Evolutionary conservation across 2,797 vertebrate genomes (phyloP), one percentile per base, ranked within the genome.

Genomic region (Remorina albescens): DNA sequence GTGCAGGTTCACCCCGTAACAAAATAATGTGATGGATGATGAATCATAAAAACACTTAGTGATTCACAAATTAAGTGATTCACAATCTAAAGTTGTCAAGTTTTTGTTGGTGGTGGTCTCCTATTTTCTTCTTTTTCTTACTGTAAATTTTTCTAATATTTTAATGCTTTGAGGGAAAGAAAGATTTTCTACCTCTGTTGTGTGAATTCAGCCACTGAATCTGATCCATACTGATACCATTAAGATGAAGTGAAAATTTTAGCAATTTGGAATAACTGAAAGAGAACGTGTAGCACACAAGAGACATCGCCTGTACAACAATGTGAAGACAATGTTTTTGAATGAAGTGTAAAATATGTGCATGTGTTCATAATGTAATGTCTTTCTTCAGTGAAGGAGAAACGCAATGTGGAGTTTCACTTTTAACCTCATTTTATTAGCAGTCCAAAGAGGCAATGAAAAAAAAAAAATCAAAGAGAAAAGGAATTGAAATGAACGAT

Each of bases 381-480:
- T 3, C 3, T 39, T 53, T 58, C 13, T 44, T 13, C 4, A 28
- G 2, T 2, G 13, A 50, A 44, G 28, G 15, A 70, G 28, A 64
- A 67, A 2, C 37, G 49, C 15, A 21, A 53, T 7, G 21, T 49
- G 2, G 19, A 47, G 36, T 73, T 80, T 88, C 63, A 74, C 85
- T 88, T 89, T 91, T 57, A 86, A 91, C 89, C 91, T 90, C 87
- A 86, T 91, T 93, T 93, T 94, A 92, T 93, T 94, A 91, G 89
- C 90, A 92, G 91, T 93, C 91, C 91, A 90, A 91, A 84, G 85
- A 94, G 91, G 89, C 87, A 89, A 90, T 88, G 86, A 78, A 84
- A 85, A 88, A 82, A 59, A 70, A 39, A 56, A 58, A 74, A 62
- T 58, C 37, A 58, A 73, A 74, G 54, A 71, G 61, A 70, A 54